Percentiles rank a stretch among this genome's conserved stretches.
phyloP scores from a whole-genome alignment of 2,888 invertebrate genomes.

The Dromius quadrimaculatus region DNA sequence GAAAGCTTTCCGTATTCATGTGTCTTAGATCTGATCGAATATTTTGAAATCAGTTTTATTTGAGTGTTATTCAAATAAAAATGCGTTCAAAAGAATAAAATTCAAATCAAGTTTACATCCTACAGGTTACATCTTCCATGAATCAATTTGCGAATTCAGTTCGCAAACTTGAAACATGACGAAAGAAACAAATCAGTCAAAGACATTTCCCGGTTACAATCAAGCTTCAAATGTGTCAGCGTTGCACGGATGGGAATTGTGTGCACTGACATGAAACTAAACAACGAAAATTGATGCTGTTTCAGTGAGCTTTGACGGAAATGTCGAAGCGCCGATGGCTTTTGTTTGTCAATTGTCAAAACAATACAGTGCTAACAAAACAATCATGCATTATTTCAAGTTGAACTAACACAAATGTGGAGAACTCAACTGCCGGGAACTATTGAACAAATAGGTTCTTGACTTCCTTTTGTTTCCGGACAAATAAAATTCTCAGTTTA shows the following conservation, averaged over 20 bases:
- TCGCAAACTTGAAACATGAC: slow-evolving; percentile 36
- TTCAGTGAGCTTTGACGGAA: neutral
- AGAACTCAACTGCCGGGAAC: no score
- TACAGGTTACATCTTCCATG: slow-evolving; percentile 1
- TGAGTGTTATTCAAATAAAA: slow-evolving; percentile 10
- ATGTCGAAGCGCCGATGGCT: slow-evolving; percentile 3
- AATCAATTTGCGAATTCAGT: slow-evolving; percentile 31
- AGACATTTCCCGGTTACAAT: slow-evolving; percentile 26
- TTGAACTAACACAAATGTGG: no score
- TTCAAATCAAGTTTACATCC: neutral
- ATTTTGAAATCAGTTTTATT: neutral
- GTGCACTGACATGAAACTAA: slow-evolving; percentile 25
- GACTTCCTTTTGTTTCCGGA: no score
- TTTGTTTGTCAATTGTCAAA: neutral
- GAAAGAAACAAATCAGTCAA: slow-evolving; percentile 37
- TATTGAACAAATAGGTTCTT: no score
- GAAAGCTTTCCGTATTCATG: neutral
- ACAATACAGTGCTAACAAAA: no score
- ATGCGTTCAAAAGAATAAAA: slow-evolving; percentile 1
- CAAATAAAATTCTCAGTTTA: no score
- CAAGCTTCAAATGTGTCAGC: slow-evolving; percentile 8
- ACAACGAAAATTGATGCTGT: slow-evolving; percentile 6
- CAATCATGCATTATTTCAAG: no score
- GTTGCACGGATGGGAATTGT: neutral
- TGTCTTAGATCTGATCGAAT: neutral